Evolutionary conservation across 2,113 vertebrate genomes (phyloP).

Genomic region (Dendrocopos noguchii): DNA sequence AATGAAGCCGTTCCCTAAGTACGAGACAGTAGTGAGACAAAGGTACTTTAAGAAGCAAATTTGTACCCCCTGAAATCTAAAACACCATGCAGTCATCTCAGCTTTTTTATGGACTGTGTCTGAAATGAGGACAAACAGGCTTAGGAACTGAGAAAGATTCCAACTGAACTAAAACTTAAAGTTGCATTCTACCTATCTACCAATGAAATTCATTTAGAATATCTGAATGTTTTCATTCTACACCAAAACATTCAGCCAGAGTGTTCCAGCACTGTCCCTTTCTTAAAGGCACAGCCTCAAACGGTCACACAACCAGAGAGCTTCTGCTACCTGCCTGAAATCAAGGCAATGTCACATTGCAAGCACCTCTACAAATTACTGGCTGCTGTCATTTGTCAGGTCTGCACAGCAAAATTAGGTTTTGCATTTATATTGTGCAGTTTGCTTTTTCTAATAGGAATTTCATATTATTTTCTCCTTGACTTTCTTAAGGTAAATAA

Average conservation of each 20-base stretch:
- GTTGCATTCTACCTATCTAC: too few relatives aligned
- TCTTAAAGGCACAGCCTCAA: too few relatives aligned
- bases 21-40: neutral
- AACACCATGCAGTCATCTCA: neutral
- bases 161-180: too few relatives aligned
- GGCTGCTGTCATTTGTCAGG: slow-evolving; percentile 21
- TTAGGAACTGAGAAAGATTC: too few relatives aligned
- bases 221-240: too few relatives aligned
- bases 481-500: neutral
- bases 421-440: neutral
- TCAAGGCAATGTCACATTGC: neutral
- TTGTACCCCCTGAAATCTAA: neutral
- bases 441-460: slow-evolving; percentile 1
- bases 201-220: too few relatives aligned
- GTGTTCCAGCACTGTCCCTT: too few relatives aligned
- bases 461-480: slow-evolving; percentile 24
- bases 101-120: neutral
- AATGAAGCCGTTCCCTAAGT: neutral
- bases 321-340: slow-evolving; percentile 42
- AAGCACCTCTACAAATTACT: slow-evolving; percentile 26
- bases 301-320: slow-evolving; percentile 3
- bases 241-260: too few relatives aligned
- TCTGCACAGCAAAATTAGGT: slow-evolving; percentile 11
- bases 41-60: neutral
- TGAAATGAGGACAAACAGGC: slow-evolving; percentile 35